These are phyloP conservation scores for Tetramorium simillimum DNA, from an alignment of 1,140 invertebrate species.

Conservation along the genomic window DNA sequence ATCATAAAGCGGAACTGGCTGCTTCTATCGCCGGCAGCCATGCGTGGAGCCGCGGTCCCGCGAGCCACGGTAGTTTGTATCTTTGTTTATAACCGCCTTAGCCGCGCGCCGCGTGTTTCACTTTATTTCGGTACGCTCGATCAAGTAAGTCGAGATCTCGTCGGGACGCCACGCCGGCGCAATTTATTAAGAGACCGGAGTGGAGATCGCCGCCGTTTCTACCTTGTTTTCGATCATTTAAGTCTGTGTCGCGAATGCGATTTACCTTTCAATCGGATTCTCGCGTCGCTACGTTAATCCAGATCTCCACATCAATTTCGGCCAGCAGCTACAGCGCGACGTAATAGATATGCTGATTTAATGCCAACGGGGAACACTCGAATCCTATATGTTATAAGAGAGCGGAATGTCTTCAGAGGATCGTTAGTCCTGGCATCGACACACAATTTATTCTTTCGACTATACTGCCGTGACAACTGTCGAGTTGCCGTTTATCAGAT, in stretches of 20 bases:
- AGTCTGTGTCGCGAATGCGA: background rate
- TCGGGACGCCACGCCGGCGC: background rate
- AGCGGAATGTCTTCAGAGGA: background rate
- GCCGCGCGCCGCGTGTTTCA: slow-evolving; percentile 54
- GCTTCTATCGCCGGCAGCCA: slow-evolving; percentile 71
- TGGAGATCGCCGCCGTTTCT: slow-evolving; percentile 12
- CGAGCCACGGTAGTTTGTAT: slow-evolving; percentile 69
- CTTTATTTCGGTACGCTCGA: slow-evolving; percentile 67
- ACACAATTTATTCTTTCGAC: background rate
- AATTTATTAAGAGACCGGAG: slow-evolving; percentile 64
- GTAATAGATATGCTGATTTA: background rate
- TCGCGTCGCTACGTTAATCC: background rate
- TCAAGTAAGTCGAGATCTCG: slow-evolving; percentile 51
- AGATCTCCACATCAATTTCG: background rate
- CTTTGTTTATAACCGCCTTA: slow-evolving; percentile 73
- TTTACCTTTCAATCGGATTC: background rate
- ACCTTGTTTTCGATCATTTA: slow-evolving; percentile 29
- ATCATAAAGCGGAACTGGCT: slow-evolving; percentile 80
- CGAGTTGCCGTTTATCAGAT: slow-evolving; percentile 43
- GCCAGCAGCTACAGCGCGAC: background rate
- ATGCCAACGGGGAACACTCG: background rate
- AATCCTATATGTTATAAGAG: background rate
- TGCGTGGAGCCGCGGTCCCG: slow-evolving; percentile 70
- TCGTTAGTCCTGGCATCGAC: background rate
- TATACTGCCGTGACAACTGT: slow-evolving; percentile 13